phyloP scores from a whole-genome alignment of 2,797 vertebrate genomes.

The Labroides dimidiatus region DNA sequence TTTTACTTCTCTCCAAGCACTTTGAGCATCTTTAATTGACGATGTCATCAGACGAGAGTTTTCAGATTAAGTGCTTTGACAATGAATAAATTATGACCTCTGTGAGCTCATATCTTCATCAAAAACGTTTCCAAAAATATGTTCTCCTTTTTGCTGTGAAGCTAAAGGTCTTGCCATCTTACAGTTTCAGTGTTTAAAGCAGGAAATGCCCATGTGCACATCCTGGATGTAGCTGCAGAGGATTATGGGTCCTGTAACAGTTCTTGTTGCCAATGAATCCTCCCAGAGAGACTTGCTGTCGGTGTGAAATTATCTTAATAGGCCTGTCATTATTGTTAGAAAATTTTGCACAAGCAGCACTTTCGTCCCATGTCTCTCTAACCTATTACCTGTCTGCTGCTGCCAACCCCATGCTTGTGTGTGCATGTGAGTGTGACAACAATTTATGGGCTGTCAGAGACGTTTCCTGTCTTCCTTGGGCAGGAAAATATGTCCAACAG shows the following conservation, averaged over 20 bases:
- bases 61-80: conserved; percentile 13
- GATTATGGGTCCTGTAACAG: conserved; percentile 3
- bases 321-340: conserved; percentile 54
- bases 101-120: not conserved
- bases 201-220: not conserved
- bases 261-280: conserved; percentile 17
- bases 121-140: conserved; percentile 2
- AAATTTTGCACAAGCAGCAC: conserved; percentile 57
- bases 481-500: conserved; percentile 32
- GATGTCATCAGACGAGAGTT: conserved; percentile 19
- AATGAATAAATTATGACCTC: conserved; percentile 6
- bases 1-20: not conserved
- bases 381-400: conserved; percentile 54
- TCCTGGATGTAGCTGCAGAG: conserved; percentile 11
- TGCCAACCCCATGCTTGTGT: conserved; percentile 34
- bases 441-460: conserved; percentile 51
- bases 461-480: conserved; percentile 38
- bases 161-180: not conserved
- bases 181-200: not conserved
- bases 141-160: not conserved
- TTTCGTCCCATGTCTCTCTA: conserved; percentile 45
- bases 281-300: conserved; percentile 42
- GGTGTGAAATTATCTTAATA: conserved; percentile 58
- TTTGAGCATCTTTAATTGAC: conserved; percentile 6
- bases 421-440: conserved; percentile 28